Evolutionary conservation across 2,888 invertebrate species (phyloP).

Genomic region (Diarsia dahlii): DNA sequence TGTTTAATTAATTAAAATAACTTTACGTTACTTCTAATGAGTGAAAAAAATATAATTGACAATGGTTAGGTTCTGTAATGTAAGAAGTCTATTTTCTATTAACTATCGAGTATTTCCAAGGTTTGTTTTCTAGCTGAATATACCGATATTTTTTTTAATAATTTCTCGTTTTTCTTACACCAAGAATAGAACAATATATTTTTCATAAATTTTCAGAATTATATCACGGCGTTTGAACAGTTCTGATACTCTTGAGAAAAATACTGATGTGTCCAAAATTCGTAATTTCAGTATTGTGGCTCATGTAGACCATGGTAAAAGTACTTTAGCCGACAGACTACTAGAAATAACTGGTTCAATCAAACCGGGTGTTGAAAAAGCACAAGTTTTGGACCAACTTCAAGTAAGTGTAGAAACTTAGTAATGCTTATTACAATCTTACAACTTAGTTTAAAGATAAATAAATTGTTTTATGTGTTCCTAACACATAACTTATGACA

Average conservation of each 20-base stretch:
- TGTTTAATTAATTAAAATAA: not conserved
- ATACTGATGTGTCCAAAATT: constrained; percentile 88
- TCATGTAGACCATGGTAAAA: constrained; percentile 99
- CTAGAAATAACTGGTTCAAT: constrained; percentile 97
- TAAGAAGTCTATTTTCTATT: constrained; percentile 41
- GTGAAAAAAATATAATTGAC: constrained; percentile 35
- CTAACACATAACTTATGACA: not conserved
- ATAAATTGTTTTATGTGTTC: not conserved
- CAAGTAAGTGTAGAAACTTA: constrained; percentile 89
- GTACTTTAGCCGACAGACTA: constrained; percentile 98
- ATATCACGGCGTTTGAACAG: constrained; percentile 72
- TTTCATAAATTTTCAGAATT: constrained; percentile 65
- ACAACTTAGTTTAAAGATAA: not conserved
- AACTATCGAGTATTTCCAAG: constrained; percentile 44
- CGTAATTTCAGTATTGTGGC: constrained; percentile 99
- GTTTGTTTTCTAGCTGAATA: constrained; percentile 27
- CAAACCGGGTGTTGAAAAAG: constrained; percentile 91
- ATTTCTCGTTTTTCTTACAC: no score
- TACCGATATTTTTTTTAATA: not conserved
- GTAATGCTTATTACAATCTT: not conserved
- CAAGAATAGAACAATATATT: no score
- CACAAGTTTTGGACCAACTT: constrained; percentile 94
- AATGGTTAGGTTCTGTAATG: constrained; percentile 59
- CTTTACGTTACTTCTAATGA: constrained; percentile 22
- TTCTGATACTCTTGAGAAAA: constrained; percentile 68